Evolutionary conservation across 2,888 invertebrate genomes (phyloP).

Genomic region (Agonopterix arenella): DNA sequence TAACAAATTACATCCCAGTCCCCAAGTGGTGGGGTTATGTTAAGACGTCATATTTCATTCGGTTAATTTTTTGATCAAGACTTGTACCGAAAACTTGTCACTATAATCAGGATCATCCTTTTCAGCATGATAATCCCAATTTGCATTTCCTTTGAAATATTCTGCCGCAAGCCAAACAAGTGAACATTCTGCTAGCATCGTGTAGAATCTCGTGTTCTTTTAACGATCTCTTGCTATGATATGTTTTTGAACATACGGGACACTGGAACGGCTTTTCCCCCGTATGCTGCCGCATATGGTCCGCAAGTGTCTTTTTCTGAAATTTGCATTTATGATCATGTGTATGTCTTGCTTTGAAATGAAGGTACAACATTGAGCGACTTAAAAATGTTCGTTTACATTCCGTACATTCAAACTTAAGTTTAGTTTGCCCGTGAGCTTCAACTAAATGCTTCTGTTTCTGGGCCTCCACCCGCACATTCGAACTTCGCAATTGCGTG

Average conservation of each 20-base stretch:
- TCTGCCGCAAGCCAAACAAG: not conserved
- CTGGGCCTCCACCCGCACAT: no score
- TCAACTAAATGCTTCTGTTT: conserved; percentile 19
- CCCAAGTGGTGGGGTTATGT: no score
- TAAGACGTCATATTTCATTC: no score
- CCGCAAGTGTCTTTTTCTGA: not conserved
- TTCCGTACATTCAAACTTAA: conserved; percentile 14
- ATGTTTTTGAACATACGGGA: not conserved
- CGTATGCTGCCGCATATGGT: not conserved
- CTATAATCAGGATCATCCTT: not conserved
- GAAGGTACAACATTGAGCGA: not conserved
- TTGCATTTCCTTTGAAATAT: not conserved
- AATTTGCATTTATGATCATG: not conserved
- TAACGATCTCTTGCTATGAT: no score
- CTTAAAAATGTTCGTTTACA: conserved; percentile 12
- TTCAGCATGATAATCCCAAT: not conserved
- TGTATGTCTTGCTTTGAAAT: not conserved
- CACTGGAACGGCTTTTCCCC: not conserved
- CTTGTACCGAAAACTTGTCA: no score
- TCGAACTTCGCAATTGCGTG: no score
- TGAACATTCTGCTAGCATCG: not conserved
- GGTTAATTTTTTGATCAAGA: no score
- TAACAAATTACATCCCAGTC: no score
- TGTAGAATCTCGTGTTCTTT: not conserved
- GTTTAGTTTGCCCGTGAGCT: conserved; percentile 17